Base-by-base conservation (phyloP, 2,797 vertebrate species). In the Sciurus vulgaris region DNA sequence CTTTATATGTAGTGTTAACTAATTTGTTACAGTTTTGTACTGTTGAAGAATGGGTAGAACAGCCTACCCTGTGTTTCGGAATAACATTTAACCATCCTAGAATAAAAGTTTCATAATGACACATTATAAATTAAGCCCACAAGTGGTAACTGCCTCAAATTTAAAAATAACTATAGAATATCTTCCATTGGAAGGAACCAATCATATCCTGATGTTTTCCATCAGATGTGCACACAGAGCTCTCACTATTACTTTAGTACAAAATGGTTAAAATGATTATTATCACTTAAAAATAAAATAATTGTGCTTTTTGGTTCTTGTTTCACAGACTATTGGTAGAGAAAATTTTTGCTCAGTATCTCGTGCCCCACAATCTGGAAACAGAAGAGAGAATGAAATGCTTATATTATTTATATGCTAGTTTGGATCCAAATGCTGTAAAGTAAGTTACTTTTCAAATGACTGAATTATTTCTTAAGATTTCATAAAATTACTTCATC, bases 321-420 rank as follows among this genome's bases (percentile, higher is more conserved):
- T 87, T 97, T 95, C 86, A 63, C 96, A 99, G 99, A 97, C 99
- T 99, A 78, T 98, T 99, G 97, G 99, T 99, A 86, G 99, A 99
- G 98, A 99, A 99, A 98, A 99, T 99, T 96, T 99, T 99, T 98
- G 99, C 99, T 95, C 99, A 99, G 96, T 99, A 99, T 98, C 99
- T 99, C 97, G 99, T 99, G 93, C 99, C 99, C 95, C 99, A 99
- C 98, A 99, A 99, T 98, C 98, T 99, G 96, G 99, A 99, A 98
- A 99, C 99, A 0, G 99, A 99, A 98, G 99, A 99, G 97, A 99
- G 99, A 98, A 99, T 99, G 99, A 99, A 99, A 97, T 99, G 99
- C 98, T 99, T 99, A 28, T 99, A 99, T 98, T 99, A 99, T 98
- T 99, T 99, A 98, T 99, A 99, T 76, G 99, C 99, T 98, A 99